A percentile compares a stretch with the other conserved stretches of the same genome.
Conservation (phyloP, 2,888 invertebrate species). For the Chymomyza caudatula region DNA sequence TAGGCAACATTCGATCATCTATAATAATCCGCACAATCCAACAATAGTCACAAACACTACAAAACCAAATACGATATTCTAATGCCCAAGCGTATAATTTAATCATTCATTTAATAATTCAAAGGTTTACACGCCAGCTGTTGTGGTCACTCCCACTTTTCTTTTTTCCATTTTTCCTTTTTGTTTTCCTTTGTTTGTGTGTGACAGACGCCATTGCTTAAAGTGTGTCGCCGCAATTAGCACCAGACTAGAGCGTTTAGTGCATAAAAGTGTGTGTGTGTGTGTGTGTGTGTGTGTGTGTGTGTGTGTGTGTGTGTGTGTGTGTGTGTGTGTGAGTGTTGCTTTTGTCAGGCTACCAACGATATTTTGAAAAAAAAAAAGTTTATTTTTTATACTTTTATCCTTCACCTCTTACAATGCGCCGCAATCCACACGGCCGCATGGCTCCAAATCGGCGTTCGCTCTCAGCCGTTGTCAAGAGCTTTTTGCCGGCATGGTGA, state of each 20-base stretch:
- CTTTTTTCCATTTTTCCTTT: background rate
- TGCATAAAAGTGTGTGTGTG: background rate
- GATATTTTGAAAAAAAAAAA: slow-evolving; percentile 13
- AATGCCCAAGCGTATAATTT: background rate
- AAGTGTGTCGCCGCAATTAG: background rate
- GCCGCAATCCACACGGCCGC: background rate
- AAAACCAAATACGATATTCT: background rate
- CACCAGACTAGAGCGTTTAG: background rate
- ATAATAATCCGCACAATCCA: too few species aligned
- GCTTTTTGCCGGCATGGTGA: slow-evolving; percentile 4
- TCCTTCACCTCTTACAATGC: slow-evolving; percentile 23
- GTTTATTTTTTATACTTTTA: slow-evolving; percentile 22
- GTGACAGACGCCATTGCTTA: background rate
- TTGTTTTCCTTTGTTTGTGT: too few species aligned
- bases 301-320: too few species aligned
- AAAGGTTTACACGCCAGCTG: background rate
- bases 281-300: too few species aligned
- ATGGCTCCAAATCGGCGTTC: background rate
- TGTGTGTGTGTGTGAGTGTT: too few species aligned
- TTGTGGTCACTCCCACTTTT: too few species aligned
- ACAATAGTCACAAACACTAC: background rate
- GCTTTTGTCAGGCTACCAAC: background rate
- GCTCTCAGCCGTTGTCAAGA: background rate
- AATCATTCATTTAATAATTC: background rate
- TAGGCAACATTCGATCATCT: too few species aligned